A percentile compares a stretch with the other conserved stretches of the same genome.
phyloP scores from a whole-genome alignment of 1,140 invertebrate genomes.

The Lordiphosa collinella region DNA sequence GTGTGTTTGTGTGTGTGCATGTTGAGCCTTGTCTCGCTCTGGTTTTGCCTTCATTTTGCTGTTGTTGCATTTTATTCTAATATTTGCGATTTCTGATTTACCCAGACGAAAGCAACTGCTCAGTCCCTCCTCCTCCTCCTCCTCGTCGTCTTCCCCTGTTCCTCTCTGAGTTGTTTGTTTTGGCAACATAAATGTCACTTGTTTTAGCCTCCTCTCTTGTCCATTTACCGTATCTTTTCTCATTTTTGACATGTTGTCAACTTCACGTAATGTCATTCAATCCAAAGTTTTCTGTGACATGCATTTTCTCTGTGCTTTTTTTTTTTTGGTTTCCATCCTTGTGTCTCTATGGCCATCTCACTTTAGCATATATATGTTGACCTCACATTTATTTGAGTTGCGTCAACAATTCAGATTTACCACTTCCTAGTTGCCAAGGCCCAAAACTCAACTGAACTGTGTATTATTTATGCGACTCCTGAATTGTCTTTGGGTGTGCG shows the following conservation, averaged over 20 bases:
- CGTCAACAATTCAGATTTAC: conserved; percentile 48
- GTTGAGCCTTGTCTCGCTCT: neutral
- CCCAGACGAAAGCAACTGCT: conserved; percentile 17
- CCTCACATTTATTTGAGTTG: conserved; percentile 45
- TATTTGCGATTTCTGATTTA: conserved; percentile 63
- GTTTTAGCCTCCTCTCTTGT: conserved; percentile 39
- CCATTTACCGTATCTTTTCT: conserved; percentile 68
- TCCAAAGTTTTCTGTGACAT: conserved; percentile 64
- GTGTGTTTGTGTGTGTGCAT: too few species aligned
- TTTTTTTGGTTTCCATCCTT: neutral
- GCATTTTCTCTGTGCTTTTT: conserved; percentile 28
- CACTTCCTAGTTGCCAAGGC: neutral
- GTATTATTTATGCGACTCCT: conserved; percentile 10
- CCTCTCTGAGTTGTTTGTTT: conserved; percentile 61
- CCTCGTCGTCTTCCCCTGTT: neutral
- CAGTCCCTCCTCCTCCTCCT: conserved; percentile 3
- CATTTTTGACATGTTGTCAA: conserved; percentile 74
- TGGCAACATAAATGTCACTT: conserved; percentile 76
- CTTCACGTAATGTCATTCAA: conserved; percentile 73
- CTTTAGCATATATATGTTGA: conserved; percentile 25
- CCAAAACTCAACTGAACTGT: conserved; percentile 3
- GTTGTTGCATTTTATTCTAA: conserved; percentile 54
- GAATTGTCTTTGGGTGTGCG: conserved; percentile 5
- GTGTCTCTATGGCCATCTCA: neutral
- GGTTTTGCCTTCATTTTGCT: conserved; percentile 10